Base-by-base conservation (phyloP, 30 jellyfish, hydroid and myxozoan genomes). In the Hydractinia echinata region DNA sequence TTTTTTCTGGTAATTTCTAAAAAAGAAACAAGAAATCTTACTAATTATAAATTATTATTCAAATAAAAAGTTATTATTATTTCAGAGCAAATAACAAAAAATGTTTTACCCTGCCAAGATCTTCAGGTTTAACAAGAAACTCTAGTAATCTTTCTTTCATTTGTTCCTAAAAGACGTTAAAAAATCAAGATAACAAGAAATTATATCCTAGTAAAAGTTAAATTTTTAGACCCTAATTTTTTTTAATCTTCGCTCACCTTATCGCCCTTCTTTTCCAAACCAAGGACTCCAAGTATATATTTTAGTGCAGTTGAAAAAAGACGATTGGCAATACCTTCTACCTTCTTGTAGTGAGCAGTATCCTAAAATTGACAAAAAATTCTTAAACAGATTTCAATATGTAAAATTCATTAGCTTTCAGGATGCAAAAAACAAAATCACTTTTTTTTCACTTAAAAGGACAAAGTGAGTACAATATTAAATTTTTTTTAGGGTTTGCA, bases 41-140 rank as follows among this genome's bases (percentile, higher is more conserved):
- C 30, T 6, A 39, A 72, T 1, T 4, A 19, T 6, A 72, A 72
- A 39, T 8, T 8, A 72, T 3, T 8, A 2, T 8, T 19, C 1
- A 20, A 51, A n/a, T n/a, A n/a, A n/a, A n/a, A n/a, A n/a, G n/a
- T n/a, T n/a, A n/a, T n/a, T n/a, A n/a, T n/a, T n/a, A n/a, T 19
- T 66, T 8, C 1, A 18, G 50, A 9, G 50, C 51, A 20, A 72
- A 72, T 19, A 20, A 54, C 44, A 62, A 81, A 18, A 5, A 48
- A 58, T 10, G 8, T 50, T 66, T 30, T 39, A 82, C 89, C 90
- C 84, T 83, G 19, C 77, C 86, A 44, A 86, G 61, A 58, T 83
- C 83, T 64, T 52, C 44, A 18, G 96, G 96, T 53, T 89, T 68
- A 91, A 89, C 69, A 50, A 89, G 48, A 53, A 89, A 89, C 15